phyloP scores from a whole-genome alignment of 2,797 vertebrate genomes.

The Anomalospiza imberbis region DNA sequence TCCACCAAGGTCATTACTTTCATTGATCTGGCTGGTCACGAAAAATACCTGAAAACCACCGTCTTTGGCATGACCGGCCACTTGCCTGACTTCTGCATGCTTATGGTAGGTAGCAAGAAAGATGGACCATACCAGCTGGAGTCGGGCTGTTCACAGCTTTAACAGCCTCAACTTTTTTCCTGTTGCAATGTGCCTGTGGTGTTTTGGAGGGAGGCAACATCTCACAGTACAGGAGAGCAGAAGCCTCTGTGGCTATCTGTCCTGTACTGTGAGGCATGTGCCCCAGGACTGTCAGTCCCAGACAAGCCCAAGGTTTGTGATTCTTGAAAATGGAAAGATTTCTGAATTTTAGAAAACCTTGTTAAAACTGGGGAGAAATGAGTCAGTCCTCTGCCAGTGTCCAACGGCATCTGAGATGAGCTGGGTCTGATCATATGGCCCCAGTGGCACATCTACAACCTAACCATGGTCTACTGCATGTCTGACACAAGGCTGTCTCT shows the following conservation, averaged over 20 bases:
- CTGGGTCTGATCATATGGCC: background rate
- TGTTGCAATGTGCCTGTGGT: background rate
- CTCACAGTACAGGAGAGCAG: background rate
- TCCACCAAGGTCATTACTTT: slow-evolving; percentile 98
- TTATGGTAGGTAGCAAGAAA: slow-evolving; percentile 84
- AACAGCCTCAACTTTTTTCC: background rate
- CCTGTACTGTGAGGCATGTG: background rate
- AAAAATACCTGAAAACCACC: slow-evolving; percentile 97
- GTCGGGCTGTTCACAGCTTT: background rate
- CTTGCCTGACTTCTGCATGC: slow-evolving; percentile 97
- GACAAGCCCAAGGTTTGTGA: background rate
- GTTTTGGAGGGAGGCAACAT: background rate
- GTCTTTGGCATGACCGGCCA: slow-evolving; percentile 98
- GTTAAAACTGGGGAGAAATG: background rate
- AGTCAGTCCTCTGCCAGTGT: background rate
- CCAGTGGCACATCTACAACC: background rate
- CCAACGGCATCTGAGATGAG: background rate
- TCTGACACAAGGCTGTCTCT: background rate
- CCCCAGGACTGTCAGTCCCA: background rate
- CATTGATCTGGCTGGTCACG: slow-evolving; percentile 94
- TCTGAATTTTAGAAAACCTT: background rate
- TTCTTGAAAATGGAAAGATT: background rate
- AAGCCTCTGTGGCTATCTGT: background rate
- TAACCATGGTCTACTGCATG: background rate
- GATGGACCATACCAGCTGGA: background rate